A percentile compares a stretch with the other conserved stretches of the same genome.
phyloP scores from a whole-genome alignment of 2,888 invertebrate species.

The Arrhopalites spinosus region DNA sequence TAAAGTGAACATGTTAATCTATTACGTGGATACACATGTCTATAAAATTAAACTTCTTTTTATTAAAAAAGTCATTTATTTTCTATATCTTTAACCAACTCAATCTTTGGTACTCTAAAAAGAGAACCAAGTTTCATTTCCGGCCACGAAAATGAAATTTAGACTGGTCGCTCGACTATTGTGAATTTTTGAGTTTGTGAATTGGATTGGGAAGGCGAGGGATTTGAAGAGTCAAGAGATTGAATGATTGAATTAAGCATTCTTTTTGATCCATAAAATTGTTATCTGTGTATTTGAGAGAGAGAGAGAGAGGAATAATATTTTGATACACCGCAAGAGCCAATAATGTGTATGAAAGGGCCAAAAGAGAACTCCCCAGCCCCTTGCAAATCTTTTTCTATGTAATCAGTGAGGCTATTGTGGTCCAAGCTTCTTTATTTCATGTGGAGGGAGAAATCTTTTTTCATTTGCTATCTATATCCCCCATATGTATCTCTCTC shows the following conservation, averaged over 20 bases:
- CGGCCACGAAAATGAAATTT: neutral
- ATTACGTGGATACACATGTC: too few species aligned
- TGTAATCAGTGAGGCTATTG: neutral
- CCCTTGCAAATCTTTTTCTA: neutral
- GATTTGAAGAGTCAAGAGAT: conserved; percentile 3
- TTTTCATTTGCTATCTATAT: neutral
- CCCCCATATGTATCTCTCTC: neutral
- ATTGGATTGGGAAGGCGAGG: neutral
- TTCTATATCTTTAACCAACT: too few species aligned
- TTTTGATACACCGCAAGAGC: conserved; percentile 15
- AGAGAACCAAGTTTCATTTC: conserved; percentile 10
- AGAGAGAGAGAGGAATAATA: conserved; percentile 1
- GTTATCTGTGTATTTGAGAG: neutral
- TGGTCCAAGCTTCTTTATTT: neutral
- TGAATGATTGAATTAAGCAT: conserved; percentile 25
- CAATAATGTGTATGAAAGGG: neutral
- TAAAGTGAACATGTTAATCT: too few species aligned
- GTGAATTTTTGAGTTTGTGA: neutral
- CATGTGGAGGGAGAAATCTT: neutral
- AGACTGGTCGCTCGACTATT: neutral
- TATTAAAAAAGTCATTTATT: too few species aligned
- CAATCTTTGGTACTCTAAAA: too few species aligned
- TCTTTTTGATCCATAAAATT: conserved; percentile 30
- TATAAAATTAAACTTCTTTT: too few species aligned
- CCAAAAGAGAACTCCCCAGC: neutral